These are phyloP conservation scores for Styela plicata DNA, from an alignment of 23 tunicate genomes.

Conservation along the genomic window DNA sequence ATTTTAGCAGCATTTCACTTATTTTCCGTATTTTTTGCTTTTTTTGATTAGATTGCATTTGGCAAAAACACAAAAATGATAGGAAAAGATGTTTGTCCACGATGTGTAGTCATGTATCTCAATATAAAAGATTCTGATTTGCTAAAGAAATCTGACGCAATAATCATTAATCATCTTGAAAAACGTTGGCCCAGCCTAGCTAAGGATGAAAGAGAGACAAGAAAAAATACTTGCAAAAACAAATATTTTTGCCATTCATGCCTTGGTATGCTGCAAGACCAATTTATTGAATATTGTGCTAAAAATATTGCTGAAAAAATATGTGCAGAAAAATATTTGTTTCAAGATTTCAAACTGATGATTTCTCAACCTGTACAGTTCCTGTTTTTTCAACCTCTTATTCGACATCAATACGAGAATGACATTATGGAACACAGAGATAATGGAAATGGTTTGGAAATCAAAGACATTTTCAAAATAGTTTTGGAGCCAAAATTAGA, in stretches of 20 bases:
- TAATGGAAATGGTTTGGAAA: neutral
- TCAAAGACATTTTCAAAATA: slow-evolving; percentile 33
- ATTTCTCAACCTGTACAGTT: slow-evolving; percentile 26
- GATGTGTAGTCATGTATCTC: neutral
- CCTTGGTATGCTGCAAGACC: slow-evolving; percentile 13
- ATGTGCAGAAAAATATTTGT: neutral
- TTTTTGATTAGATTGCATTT: neutral
- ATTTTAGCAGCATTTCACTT: neutral
- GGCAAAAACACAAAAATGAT: neutral
- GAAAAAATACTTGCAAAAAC: neutral
- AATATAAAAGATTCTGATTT: neutral
- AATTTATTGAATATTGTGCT: slow-evolving; percentile 9
- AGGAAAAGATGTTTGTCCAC: neutral
- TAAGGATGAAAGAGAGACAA: neutral
- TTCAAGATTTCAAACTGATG: slow-evolving; percentile 3
- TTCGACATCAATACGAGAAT: neutral
- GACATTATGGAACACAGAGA: neutral
- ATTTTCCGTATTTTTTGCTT: neutral
- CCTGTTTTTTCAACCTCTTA: neutral
- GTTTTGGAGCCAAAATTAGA: slow-evolving; percentile 24
- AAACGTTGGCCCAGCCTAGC: slow-evolving; percentile 3
- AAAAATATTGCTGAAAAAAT: neutral
- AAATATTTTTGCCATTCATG: slow-evolving; percentile 28
- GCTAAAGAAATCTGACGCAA: neutral
- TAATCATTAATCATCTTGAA: neutral